phyloP scores from a whole-genome alignment of 1,140 invertebrate species.

The Brachionus plicatilis region DNA sequence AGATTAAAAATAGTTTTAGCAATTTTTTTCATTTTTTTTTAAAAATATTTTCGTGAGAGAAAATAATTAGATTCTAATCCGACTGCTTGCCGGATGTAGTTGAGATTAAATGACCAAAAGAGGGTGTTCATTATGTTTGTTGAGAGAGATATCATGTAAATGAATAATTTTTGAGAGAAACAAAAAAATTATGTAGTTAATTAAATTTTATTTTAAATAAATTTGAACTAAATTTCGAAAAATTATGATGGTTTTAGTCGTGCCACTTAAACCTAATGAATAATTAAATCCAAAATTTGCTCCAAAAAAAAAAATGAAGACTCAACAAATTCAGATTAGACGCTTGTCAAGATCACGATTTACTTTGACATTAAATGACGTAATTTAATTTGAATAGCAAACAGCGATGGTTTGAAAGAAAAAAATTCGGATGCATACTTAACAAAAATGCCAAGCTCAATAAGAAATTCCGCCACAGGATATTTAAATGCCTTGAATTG shows the following conservation, averaged over 20 bases:
- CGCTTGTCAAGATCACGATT: background rate
- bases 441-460: background rate
- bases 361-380: background rate
- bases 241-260: background rate
- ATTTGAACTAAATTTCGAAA: slow-evolving; percentile 2
- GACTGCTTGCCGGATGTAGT: background rate
- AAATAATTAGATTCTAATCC: background rate
- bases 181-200: background rate
- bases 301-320: too few species aligned
- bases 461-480: background rate
- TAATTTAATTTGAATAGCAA: background rate
- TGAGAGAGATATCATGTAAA: background rate
- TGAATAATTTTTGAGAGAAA: background rate
- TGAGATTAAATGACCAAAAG: background rate
- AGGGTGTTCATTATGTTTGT: background rate
- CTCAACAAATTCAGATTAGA: background rate
- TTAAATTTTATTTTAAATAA: slow-evolving; percentile 11
- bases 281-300: background rate
- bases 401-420: background rate
- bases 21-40: too few species aligned
- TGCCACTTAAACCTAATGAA: background rate
- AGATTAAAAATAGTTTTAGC: background rate
- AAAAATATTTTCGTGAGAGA: background rate
- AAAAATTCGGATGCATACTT: background rate
- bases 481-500: background rate